These are phyloP conservation scores for Tauraco hartlaubi DNA, from an alignment of 2,797 vertebrate species.

Conservation along the genomic window DNA sequence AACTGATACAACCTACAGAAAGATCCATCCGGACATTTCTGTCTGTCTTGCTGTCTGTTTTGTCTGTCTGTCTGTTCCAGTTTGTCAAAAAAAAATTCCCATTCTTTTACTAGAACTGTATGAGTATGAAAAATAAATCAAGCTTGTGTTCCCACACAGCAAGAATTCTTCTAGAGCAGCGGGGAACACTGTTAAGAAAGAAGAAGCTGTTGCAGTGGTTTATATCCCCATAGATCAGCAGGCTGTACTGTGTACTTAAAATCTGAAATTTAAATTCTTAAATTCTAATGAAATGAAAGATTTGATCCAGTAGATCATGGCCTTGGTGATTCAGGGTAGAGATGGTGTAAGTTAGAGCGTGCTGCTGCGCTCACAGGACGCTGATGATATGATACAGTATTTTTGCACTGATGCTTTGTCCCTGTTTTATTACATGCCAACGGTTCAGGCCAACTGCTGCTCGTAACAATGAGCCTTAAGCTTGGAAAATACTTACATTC, in stretches of 20 bases:
- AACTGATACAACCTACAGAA: neutral
- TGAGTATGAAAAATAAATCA: neutral
- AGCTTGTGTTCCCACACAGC: neutral
- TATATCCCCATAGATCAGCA: neutral
- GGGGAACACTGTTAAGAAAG: neutral
- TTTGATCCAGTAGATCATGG: neutral
- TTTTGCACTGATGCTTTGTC: conserved; percentile 2
- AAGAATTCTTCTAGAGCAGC: neutral
- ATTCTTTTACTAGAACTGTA: neutral
- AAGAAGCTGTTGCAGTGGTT: neutral
- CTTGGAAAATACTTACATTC: conserved; percentile 58
- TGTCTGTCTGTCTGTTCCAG: neutral
- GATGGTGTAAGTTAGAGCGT: neutral
- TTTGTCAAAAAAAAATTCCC: neutral
- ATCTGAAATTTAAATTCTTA: neutral
- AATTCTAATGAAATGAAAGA: neutral
- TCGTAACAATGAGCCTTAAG: conserved; percentile 63
- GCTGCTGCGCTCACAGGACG: neutral
- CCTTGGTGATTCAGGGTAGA: neutral
- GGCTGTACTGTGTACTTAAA: neutral
- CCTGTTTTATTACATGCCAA: conserved; percentile 1
- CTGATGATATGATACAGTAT: neutral
- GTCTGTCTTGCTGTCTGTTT: neutral
- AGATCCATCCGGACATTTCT: neutral
- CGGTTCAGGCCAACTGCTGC: conserved; percentile 53